Evolutionary conservation across 1,140 invertebrate species (phyloP).

Genomic region (Limonius californicus): DNA sequence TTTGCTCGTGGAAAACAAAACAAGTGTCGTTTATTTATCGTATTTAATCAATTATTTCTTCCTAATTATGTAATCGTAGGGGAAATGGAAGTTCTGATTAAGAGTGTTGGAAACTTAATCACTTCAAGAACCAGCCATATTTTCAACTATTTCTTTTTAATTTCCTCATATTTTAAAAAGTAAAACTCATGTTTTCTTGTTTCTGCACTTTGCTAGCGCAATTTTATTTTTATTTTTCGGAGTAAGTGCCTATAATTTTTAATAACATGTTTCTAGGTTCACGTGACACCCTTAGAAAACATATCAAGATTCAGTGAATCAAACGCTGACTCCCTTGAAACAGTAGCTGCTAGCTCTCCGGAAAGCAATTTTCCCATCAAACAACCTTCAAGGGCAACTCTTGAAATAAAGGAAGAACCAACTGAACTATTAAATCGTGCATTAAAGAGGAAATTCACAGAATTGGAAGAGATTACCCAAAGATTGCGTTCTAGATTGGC

Average conservation of each 20-base stretch:
- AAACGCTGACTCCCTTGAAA: not conserved
- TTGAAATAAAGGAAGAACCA: conserved; percentile 24
- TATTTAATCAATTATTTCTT: no score
- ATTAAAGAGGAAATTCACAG: conserved; percentile 57
- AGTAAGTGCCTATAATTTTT: not conserved
- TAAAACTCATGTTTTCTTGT: not conserved
- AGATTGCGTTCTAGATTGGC: conserved; percentile 53
- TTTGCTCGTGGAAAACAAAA: no score
- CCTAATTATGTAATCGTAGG: no score
- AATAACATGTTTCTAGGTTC: conserved; percentile 44
- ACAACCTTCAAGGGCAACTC: not conserved
- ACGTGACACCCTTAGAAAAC: conserved; percentile 51
- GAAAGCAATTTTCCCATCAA: not conserved
- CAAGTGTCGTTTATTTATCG: no score
- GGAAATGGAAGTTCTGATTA: no score
- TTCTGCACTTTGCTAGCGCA: not conserved
- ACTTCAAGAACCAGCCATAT: no score
- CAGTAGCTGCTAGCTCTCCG: not conserved
- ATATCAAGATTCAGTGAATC: conserved; percentile 31
- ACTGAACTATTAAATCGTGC: conserved; percentile 46
- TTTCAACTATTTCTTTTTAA: no score
- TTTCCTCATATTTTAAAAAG: not conserved
- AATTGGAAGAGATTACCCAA: conserved; percentile 60
- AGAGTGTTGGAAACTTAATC: no score
- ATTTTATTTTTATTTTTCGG: not conserved